phyloP scores from a whole-genome alignment of 2,113 vertebrate species.

The Galbula dea region DNA sequence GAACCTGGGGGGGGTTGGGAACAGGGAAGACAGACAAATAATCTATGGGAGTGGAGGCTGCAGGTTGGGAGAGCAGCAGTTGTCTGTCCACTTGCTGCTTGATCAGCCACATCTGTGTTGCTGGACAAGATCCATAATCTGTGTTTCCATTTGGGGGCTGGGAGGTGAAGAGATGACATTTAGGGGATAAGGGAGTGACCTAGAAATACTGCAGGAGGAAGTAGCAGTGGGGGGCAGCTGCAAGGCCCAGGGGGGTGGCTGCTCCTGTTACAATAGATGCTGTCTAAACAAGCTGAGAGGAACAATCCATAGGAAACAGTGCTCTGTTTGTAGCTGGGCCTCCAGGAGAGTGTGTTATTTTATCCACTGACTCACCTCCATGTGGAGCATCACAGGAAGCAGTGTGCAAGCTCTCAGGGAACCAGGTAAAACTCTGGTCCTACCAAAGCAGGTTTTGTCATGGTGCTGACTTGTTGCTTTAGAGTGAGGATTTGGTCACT shows the following conservation, averaged over 20 bases:
- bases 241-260: not conserved
- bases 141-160: not conserved
- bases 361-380: not conserved
- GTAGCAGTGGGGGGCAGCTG: not conserved
- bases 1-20: not conserved
- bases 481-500: not conserved
- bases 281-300: not conserved
- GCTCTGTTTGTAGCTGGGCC: not conserved
- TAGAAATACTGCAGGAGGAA: not conserved
- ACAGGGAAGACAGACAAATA: not conserved
- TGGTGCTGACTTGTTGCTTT: not conserved
- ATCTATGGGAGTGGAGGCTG: not conserved
- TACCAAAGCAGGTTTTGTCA: not conserved
- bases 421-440: not conserved
- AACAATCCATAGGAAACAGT: not conserved
- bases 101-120: rapidly evolving
- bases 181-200: not conserved
- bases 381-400: not conserved
- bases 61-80: not conserved
- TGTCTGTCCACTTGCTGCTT: not conserved
- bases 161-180: not conserved
- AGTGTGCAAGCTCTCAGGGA: not conserved
- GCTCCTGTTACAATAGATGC: not conserved
- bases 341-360: not conserved
- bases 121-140: not conserved